Evolutionary conservation across 2,888 invertebrate species (phyloP), one percentile per base, ranked within the genome.

Genomic region (Conchocele bisecta): DNA sequence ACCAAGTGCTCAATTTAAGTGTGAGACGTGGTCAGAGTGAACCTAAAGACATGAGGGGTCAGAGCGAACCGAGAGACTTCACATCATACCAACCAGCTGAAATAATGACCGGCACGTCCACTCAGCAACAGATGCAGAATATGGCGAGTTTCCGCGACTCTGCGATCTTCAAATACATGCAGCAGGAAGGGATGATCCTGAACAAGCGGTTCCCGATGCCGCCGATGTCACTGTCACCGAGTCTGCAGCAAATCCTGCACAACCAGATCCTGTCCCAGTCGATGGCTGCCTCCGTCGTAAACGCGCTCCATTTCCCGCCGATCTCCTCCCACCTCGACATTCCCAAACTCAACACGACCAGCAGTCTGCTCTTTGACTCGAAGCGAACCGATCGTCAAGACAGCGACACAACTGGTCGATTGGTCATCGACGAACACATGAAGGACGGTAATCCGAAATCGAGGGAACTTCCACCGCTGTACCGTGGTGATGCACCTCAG

Each of bases 1-100:
- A 86, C 79, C 95, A 95, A 91, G 95, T 94, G 46, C 95, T 96
- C 37, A 96, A 96, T 91, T 92, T 96, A 59, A 96, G 95, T 92
- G 93, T 75, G 7, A 83, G 82, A 66, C 57, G 59, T 13, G 46
- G 61, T 31, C 70, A 74, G 17, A 58, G 59, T 26, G 60, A 70
- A 26, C 50, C 28, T 39, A 65, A 59, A 7, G 53, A 33, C 13
- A 50, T 59, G 46, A 64, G 54, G 35, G 50, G 54, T 22, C 48
- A 54, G 41, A 24, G 33, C 3, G 31, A 29, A 56, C 70, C 70
- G 46, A 51, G 26, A 39, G 26, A n/a, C 26, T 35, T 24, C 24
- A 29, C 64, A 9, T n/a, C n/a, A n/a, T n/a, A n/a, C n/a, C n/a
- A n/a, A n/a, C n/a, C n/a, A n/a, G 24, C 33, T 11, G 37, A 41